Evolutionary conservation across 2,113 vertebrate species (phyloP).

Genomic region (Spizaetus ornatus): DNA sequence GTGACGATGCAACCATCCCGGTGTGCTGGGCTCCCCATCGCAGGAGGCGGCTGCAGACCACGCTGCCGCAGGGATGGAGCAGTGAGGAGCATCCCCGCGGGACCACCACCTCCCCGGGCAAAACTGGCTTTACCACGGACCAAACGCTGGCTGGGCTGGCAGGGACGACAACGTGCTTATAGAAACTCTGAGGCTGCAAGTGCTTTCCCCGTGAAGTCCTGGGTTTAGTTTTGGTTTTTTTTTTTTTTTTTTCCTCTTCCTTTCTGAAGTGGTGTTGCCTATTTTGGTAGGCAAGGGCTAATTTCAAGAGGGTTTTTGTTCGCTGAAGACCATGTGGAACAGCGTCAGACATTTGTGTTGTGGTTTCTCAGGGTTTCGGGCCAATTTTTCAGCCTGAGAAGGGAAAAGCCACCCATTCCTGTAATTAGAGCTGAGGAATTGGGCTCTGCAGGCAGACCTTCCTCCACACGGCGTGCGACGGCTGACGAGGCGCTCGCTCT

Average conservation of each 20-base stretch:
- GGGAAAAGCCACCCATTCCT: conserved; percentile 56
- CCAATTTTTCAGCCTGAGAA: conserved; percentile 44
- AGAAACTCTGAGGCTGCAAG: background rate
- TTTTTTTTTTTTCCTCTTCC: background rate
- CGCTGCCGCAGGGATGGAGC: background rate
- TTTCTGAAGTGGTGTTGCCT: conserved; percentile 46
- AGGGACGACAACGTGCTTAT: background rate
- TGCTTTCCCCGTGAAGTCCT: background rate
- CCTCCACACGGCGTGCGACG: fast-evolving
- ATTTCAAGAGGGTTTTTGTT: conserved; percentile 39
- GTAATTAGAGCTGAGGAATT: conserved; percentile 1
- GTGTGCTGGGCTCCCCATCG: background rate
- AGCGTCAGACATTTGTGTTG: conserved; percentile 6
- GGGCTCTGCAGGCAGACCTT: background rate
- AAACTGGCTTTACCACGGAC: background rate
- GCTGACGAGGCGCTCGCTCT: background rate
- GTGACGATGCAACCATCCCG: fast-evolving
- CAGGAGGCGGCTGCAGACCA: background rate
- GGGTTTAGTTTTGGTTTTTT: background rate
- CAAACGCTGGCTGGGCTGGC: background rate
- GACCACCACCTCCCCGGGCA: background rate
- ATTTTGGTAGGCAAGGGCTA: conserved; percentile 30
- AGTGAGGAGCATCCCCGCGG: background rate
- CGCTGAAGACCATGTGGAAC: background rate
- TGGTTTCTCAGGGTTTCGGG: conserved; percentile 40